Conservation (phyloP, 2,113 vertebrate species). For the Dicerorhinus sumatrensis region DNA sequence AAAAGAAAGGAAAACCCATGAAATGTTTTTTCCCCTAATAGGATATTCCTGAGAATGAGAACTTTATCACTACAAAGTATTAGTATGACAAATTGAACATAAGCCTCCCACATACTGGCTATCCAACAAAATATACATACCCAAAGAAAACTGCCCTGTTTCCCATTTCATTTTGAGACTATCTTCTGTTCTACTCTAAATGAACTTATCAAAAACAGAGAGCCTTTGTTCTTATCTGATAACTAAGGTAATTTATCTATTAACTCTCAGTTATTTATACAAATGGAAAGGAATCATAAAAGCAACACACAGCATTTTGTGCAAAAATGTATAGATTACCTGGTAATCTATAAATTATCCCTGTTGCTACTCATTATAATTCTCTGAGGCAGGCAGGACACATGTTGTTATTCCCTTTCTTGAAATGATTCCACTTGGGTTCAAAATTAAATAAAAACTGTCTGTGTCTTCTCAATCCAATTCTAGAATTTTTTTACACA, state of each 20-base stretch:
- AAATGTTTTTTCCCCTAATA: background rate
- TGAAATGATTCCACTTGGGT: background rate
- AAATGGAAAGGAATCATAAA: conserved; percentile 21
- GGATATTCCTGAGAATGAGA: conserved; percentile 32
- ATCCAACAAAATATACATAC: background rate
- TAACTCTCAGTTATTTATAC: background rate
- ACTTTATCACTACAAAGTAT: background rate
- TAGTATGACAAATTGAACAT: conserved; percentile 13
- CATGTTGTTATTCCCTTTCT: background rate
- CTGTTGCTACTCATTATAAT: background rate
- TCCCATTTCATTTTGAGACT: conserved; percentile 18
- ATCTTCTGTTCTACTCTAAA: background rate
- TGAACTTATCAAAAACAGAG: background rate
- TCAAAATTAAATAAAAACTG: conserved; percentile 59
- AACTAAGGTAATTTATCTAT: conserved; percentile 10
- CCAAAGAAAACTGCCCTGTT: background rate
- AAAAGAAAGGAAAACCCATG: conserved; percentile 65
- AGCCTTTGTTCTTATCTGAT: background rate
- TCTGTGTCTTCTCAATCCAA: background rate
- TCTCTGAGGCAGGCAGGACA: background rate
- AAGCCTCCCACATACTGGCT: background rate
- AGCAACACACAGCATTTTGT: background rate
- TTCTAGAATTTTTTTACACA: conserved; percentile 6
- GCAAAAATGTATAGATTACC: background rate
- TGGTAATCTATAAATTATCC: background rate